These are phyloP conservation scores for Aethes cnicana DNA, from an alignment of 2,888 invertebrate species.

Conservation along the genomic window DNA sequence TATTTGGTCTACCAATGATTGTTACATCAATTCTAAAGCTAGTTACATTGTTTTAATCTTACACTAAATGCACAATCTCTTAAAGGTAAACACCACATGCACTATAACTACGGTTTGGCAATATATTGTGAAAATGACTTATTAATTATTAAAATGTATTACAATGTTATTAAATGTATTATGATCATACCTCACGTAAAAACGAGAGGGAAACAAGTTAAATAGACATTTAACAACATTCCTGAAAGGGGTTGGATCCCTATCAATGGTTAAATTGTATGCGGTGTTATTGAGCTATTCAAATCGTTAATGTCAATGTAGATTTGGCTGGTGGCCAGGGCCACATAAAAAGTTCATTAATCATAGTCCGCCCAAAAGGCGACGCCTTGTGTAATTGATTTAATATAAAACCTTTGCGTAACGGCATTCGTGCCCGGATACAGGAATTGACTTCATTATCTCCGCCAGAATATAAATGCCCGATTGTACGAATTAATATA, in stretches of 20 bases:
- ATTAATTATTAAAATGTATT: no score
- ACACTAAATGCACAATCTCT: no score
- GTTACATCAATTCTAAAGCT: no score
- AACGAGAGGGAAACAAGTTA: not conserved
- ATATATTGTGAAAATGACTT: no score
- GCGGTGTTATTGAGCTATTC: constrained; percentile 41
- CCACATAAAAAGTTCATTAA: constrained; percentile 60
- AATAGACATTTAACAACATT: not conserved
- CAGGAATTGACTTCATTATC: constrained; percentile 29
- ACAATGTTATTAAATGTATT: no score
- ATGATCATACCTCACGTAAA: no score
- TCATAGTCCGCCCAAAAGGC: constrained; percentile 45
- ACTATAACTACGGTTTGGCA: no score
- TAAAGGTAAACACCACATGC: no score
- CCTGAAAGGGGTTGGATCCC: not conserved
- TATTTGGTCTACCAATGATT: no score
- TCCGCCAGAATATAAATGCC: constrained; percentile 25
- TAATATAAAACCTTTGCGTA: constrained; percentile 41
- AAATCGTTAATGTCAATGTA: constrained; percentile 57
- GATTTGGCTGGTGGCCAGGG: constrained; percentile 57
- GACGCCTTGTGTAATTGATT: constrained; percentile 50
- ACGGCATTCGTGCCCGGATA: constrained; percentile 24
- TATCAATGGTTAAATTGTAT: constrained; percentile 22
- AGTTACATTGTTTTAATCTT: no score
- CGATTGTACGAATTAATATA: constrained; percentile 15